Evolutionary conservation across 2,113 vertebrate species (phyloP).

Genomic region (Callaeas wilsoni): DNA sequence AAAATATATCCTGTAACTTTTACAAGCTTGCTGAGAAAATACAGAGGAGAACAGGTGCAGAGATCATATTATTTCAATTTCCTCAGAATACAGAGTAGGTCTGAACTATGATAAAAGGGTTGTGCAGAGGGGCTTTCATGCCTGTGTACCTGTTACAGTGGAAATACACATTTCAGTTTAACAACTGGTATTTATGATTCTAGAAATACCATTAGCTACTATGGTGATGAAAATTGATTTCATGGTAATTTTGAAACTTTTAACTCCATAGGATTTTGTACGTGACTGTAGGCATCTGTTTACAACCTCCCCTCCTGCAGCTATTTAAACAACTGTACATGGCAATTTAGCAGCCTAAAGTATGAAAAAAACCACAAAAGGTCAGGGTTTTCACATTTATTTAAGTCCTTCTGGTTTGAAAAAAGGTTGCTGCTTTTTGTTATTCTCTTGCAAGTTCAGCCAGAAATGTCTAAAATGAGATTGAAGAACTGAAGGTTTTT

Average conservation of each 20-base stretch:
- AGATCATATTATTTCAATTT: not conserved
- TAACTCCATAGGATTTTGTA: constrained; percentile 7
- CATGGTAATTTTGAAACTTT: not conserved
- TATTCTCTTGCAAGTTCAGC: not conserved
- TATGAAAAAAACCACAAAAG: not conserved
- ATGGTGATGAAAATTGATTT: constrained; percentile 38
- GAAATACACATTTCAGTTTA: not conserved
- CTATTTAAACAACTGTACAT: not conserved
- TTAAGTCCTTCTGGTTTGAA: not conserved
- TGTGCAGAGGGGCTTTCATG: not conserved
- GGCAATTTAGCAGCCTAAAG: not conserved
- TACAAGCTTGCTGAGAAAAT: not conserved
- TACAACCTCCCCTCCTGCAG: not conserved
- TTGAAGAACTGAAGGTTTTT: not conserved
- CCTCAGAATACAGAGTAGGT: not conserved
- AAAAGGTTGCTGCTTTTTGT: not conserved
- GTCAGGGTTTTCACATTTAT: not conserved
- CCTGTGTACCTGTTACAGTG: not conserved
- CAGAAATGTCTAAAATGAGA: not conserved
- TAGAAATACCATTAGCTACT: constrained; percentile 32
- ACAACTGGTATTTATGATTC: not conserved
- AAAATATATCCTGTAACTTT: not conserved
- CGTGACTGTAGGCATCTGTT: not conserved
- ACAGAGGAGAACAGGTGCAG: not conserved
- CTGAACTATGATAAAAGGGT: not conserved